phyloP scores from a whole-genome alignment of 2,888 invertebrate species.

The Lysandra bellargus region DNA sequence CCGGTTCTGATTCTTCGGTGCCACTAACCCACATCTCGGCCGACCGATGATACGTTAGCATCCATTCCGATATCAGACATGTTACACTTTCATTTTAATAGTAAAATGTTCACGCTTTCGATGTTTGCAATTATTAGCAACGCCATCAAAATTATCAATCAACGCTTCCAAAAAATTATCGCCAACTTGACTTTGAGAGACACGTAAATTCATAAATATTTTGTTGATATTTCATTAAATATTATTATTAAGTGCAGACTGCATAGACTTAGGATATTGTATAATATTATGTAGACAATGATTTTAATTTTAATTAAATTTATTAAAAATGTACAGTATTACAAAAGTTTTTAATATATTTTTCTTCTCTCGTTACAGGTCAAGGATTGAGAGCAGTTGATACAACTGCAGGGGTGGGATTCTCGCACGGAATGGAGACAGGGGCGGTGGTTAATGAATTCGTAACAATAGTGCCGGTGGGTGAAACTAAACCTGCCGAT shows the following conservation, averaged over 20 bases:
- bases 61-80: slow-evolving; percentile 69
- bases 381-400: slow-evolving; percentile 56
- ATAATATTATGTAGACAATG: too few relatives aligned
- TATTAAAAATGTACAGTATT: not conserved
- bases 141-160: not conserved
- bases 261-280: too few relatives aligned
- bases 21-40: slow-evolving; percentile 76
- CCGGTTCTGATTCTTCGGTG: slow-evolving; percentile 53
- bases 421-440: slow-evolving; percentile 73
- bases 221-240: not conserved
- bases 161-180: not conserved
- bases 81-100: slow-evolving; percentile 76
- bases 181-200: not conserved
- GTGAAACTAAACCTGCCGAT: slow-evolving; percentile 64
- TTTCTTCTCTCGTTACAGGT: slow-evolving; percentile 71
- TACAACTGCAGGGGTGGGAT: slow-evolving; percentile 55
- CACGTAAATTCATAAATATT: not conserved
- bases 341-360: not conserved
- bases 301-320: not conserved
- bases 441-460: slow-evolving; percentile 74
- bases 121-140: slow-evolving; percentile 24
- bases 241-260: too few relatives aligned
- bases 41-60: slow-evolving; percentile 68
- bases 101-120: slow-evolving; percentile 60
- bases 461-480: slow-evolving; percentile 81